A percentile compares a stretch with the other conserved stretches of the same genome.
Evolutionary conservation across 2,797 vertebrate genomes (phyloP).

Genomic region (Enteromius afrohamiltoni): DNA sequence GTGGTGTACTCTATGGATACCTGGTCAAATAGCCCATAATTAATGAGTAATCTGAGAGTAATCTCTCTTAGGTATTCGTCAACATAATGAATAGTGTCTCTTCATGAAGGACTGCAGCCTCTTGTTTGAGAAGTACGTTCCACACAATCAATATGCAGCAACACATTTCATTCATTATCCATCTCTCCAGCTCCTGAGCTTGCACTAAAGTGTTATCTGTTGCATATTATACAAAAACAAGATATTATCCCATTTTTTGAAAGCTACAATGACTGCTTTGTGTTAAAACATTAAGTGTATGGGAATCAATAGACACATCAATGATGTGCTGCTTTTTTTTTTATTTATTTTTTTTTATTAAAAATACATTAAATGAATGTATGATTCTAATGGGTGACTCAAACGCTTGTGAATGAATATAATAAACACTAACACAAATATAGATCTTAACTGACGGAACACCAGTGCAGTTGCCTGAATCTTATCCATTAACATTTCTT

Average conservation of each 20-base stretch:
- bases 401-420: not conserved
- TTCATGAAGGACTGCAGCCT: constrained; percentile 8
- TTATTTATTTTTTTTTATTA: not conserved
- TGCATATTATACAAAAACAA: not conserved
- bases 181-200: constrained; percentile 5
- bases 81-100: not conserved
- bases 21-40: constrained; percentile 14
- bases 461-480: not conserved
- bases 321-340: not conserved
- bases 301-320: not conserved
- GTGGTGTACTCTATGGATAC: not conserved
- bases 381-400: not conserved
- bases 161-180: not conserved
- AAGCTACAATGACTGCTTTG: not conserved
- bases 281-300: not conserved
- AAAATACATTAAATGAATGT: not conserved
- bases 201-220: not conserved
- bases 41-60: constrained; percentile 4
- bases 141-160: constrained; percentile 29
- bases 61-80: not conserved
- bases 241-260: not conserved
- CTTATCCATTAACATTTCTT: not conserved
- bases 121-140: constrained; percentile 19
- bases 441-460: not conserved
- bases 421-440: not conserved